Evolutionary conservation across 2,113 vertebrate genomes (phyloP).

Genomic region (Hirundichthys speculiger): DNA sequence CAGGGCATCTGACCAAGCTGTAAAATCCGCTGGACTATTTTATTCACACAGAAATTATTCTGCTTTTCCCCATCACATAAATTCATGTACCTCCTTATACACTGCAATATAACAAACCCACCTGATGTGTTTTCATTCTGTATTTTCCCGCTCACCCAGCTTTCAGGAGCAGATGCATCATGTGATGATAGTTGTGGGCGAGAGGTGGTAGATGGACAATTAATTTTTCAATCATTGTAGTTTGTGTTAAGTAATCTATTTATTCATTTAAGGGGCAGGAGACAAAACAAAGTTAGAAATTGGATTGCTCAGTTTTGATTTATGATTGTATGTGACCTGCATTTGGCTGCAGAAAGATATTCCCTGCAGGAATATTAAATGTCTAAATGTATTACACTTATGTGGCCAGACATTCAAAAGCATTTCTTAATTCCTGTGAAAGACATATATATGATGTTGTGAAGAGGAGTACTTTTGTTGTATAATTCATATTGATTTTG

Average conservation of each 20-base stretch:
- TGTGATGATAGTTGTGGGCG: slow-evolving; percentile 21
- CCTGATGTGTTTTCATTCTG: slow-evolving; percentile 26
- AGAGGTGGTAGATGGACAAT: slow-evolving; percentile 33
- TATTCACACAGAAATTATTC: neutral
- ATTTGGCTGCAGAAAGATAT: slow-evolving; percentile 32
- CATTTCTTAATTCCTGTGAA: slow-evolving; percentile 1
- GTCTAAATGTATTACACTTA: slow-evolving; percentile 4
- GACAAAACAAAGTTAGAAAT: slow-evolving; percentile 35
- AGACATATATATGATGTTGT: slow-evolving; percentile 20
- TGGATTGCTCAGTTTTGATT: slow-evolving; percentile 29
- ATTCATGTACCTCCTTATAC: slow-evolving; percentile 5
- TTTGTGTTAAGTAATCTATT: slow-evolving; percentile 34
- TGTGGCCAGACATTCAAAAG: slow-evolving; percentile 11
- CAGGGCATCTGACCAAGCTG: neutral
- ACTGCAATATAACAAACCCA: slow-evolving; percentile 8
- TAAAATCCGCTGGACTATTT: slow-evolving; percentile 26
- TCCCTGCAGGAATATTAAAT: slow-evolving; percentile 1
- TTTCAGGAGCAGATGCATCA: slow-evolving; percentile 17
- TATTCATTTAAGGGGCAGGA: slow-evolving; percentile 27
- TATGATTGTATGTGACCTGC: slow-evolving; percentile 20
- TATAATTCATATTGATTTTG: slow-evolving; percentile 56
- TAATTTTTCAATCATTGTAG: slow-evolving; percentile 42
- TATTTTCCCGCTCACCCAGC: slow-evolving; percentile 18
- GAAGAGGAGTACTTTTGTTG: slow-evolving; percentile 15
- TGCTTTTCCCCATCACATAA: slow-evolving; percentile 1